Evolutionary conservation across 2,888 invertebrate genomes (phyloP).

Genomic region (Ophion ventricosus): DNA sequence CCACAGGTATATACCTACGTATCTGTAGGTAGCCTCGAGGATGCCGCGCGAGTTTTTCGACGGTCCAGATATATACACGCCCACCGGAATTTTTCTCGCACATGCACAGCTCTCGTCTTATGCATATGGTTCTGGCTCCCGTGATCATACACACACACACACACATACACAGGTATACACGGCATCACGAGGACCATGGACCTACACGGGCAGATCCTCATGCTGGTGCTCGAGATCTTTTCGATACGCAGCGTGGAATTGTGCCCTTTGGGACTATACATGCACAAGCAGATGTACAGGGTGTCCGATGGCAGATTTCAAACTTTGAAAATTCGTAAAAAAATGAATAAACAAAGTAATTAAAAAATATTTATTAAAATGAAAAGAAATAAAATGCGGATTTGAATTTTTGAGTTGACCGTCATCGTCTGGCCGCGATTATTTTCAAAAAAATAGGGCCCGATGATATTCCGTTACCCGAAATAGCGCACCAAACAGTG

Average conservation of each 20-base stretch:
- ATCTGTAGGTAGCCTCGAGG: conserved; percentile 47
- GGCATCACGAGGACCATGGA: conserved; percentile 35
- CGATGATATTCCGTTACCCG: too few relatives aligned
- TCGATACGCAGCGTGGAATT: conserved; percentile 55
- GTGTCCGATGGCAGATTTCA: too few relatives aligned
- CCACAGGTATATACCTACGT: conserved; percentile 72
- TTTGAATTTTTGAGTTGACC: too few relatives aligned
- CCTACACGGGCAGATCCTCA: conserved; percentile 20
- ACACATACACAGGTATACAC: background rate
- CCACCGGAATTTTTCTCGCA: conserved; percentile 65
- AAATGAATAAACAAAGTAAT: too few relatives aligned
- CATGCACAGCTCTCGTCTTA: conserved; percentile 3
- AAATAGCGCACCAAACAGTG: too few relatives aligned
- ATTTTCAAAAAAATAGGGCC: too few relatives aligned
- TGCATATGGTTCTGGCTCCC: conserved; percentile 33
- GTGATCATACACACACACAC: background rate
- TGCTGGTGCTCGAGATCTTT: conserved; percentile 50
- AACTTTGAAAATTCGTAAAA: too few relatives aligned
- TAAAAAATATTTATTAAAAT: too few relatives aligned
- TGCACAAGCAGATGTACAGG: background rate
- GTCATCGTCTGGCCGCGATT: too few relatives aligned
- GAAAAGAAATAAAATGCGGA: too few relatives aligned
- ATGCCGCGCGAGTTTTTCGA: conserved; percentile 62
- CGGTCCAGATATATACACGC: conserved; percentile 51
- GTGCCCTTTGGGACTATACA: conserved; percentile 15